A percentile compares a stretch with the other conserved stretches of the same genome.
These are phyloP conservation scores for Platynereis dumerilii DNA, from an alignment of 2,888 invertebrate genomes.

Conservation along the genomic window DNA sequence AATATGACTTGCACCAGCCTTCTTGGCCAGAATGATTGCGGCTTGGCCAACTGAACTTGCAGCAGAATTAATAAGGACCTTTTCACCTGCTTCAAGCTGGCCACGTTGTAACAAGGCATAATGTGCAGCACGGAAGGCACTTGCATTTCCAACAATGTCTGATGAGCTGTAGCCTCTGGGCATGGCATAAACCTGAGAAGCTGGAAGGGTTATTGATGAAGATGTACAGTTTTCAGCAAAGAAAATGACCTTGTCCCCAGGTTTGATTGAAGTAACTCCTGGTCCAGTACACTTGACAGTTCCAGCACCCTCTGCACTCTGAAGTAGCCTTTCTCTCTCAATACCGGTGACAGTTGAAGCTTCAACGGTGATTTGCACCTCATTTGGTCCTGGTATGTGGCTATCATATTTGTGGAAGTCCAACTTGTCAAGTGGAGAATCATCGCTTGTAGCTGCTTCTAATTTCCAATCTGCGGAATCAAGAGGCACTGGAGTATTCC, in stretches of 20 bases:
- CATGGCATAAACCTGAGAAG: background rate
- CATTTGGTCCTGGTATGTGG: background rate
- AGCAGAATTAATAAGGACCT: background rate
- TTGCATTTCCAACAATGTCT: background rate
- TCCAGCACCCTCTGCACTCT: constrained; percentile 2
- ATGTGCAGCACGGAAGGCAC: constrained; percentile 9
- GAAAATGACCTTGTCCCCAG: constrained; percentile 16
- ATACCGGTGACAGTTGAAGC: constrained; percentile 4
- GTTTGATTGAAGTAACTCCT: background rate
- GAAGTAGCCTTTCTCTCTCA: background rate
- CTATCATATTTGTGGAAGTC: background rate
- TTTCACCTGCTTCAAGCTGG: background rate
- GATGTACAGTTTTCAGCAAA: constrained; percentile 11
- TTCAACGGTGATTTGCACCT: constrained; percentile 5
- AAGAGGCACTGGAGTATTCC: background rate
- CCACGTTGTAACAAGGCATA: constrained; percentile 5
- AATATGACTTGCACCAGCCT: constrained; percentile 6
- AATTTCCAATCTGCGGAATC: background rate
- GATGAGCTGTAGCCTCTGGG: background rate
- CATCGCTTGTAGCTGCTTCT: background rate
- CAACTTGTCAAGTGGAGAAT: background rate
- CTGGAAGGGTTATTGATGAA: background rate
- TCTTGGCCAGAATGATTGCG: constrained; percentile 5
- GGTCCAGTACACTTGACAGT: constrained; percentile 7
- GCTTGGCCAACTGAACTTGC: constrained; percentile 3